Evolutionary conservation across 37 sponge, comb jelly and placozoan species (phyloP), one percentile per base, ranked within the genome.

Genomic region (Theonella swinhoei): DNA sequence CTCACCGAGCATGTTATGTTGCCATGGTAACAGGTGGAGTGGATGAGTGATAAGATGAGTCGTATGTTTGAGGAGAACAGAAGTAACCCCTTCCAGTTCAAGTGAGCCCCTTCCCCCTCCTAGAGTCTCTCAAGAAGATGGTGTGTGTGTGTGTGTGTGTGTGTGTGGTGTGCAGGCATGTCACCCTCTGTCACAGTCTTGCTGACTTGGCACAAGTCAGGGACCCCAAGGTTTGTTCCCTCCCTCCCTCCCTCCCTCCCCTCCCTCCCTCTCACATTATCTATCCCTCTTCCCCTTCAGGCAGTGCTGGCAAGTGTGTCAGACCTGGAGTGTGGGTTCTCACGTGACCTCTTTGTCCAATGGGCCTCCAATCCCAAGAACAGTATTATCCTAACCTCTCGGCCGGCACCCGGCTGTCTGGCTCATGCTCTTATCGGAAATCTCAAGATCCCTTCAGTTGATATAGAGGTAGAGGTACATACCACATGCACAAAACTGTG

Each of bases 21-120:
- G n/a, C n/a, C n/a, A n/a, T n/a, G n/a, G n/a, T n/a, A n/a, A n/a
- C 69, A 94, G 97, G 93, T 99, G 68, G 99, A 99, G 79, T 99
- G 99, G 99, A 99, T 99, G 99, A 93, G 97, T 70, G 99, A 99
- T 33, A 96, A 93, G 65, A 91, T 99, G 38, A 89, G 95, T 85
- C 88, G 90, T 64, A 88, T 85, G 87, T 96, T 96, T 76, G 97
- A 96, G 74, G 99, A 99, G 34, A 62, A 79, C 72, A 73, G 95
- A 35, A 91, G 70, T 26, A 95, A 95, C 42, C 95, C 95, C 8
- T 99, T 99, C 78, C 97, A 99, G 74, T 99, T 99, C 89, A 95
- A 91, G 92, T 96, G 60, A 24, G 89, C 66, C 34, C 22, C 41
- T 54, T 11, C 31, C 28, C 24, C 3, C 29, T 24, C 60, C 11